Evolutionary conservation across 1,140 invertebrate species (phyloP), one percentile per base, ranked within the genome.

Genomic region (Lepidurus packardi): DNA sequence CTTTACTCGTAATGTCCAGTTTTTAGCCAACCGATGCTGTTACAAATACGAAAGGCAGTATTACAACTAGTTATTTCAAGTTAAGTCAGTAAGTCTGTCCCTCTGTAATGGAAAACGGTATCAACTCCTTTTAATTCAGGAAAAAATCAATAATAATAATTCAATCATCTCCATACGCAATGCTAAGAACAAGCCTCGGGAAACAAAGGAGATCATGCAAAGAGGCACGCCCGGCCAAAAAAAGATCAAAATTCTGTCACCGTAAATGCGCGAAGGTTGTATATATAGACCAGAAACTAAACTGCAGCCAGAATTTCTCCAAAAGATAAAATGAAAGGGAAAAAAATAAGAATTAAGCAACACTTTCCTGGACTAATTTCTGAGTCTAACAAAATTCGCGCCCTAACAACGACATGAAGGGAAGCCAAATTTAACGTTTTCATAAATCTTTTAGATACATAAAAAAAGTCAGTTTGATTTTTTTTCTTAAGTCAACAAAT

Each of bases 361-460:
- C 16, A 65, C 1, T 9, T 13, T 65, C 21, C 21, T 7, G 45
- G 45, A 7, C 53, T 65, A 65, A 65, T n/a, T 65, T 34, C 34
- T 34, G 1, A 21, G 53, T 65, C 16, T 65, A 65, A 65, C 53
- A 65, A 65, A 65, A 65, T n/a, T 65, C 53, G 53, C 53, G 53
- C 21, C 53, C 21, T 16, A 65, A 65, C 53, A 65, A 65, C 21
- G 53, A 8, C 53, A 65, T n/a, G 13, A 65, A 65, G 13, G 53
- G 53, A 65, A 65, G 53, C n/a, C 53, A 65, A 65, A 65, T 65
- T 65, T 65, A 65, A 65, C 53, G 53, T n/a, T 65, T 65, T 8
- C 53, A 4, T 65, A 65, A 65, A 65, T 65, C 34, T 65, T 65
- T 65, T 13, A 65, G 21, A 13, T 65, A 65, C 53, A 65, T 65